Evolutionary conservation across 2,888 invertebrate species (phyloP), one percentile per base, ranked within the genome.

Genomic region (Drosophila monieri): DNA sequence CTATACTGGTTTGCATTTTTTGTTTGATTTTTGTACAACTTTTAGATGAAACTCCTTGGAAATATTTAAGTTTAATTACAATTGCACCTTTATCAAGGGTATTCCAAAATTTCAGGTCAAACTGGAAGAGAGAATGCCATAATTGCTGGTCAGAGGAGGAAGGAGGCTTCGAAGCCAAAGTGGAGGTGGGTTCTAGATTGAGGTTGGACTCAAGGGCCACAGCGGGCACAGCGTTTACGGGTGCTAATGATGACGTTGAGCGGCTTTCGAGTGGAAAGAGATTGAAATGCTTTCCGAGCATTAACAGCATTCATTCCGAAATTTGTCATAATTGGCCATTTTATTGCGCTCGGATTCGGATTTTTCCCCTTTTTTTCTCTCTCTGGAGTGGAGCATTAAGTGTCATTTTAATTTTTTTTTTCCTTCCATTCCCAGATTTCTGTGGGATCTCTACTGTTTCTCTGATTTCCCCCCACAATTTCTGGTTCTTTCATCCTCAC

Each of bases 321-420:
- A 80, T 79, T 83, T 79, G 77, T 78, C 76, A 77, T 83, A 85
- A 83, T 83, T 85, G 83, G 76, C 65, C 77, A 74, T 60, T 83
- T 79, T 57, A 79, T 75, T 70, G 61, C 70, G 48, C 44, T 6
- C 46, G 15, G 25, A 9, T 59, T 27, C 9, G 27, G 9, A 58
- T 67, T 54, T 18, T 47, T 39, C 43, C 56, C 52, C 69, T 23
- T 18, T 10, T 27, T 15, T 41, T 30, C 12, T 8, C 58, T 51
- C 18, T 49, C 30, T 48, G 46, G 25, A 43, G 61, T 53, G 59
- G 23, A 27, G 56, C 66, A 62, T 74, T 79, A 69, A 77, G 77
- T 73, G 69, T 67, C 58, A 43, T 62, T 66, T 18, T 49, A 46
- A 30, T 64, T 64, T 25, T 60, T 44, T 60, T 44, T 44, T 48